A percentile compares a stretch with the other conserved stretches of the same genome.
Evolutionary conservation across 2,888 invertebrate genomes (phyloP).

Genomic region (Mythimna albipuncta): DNA sequence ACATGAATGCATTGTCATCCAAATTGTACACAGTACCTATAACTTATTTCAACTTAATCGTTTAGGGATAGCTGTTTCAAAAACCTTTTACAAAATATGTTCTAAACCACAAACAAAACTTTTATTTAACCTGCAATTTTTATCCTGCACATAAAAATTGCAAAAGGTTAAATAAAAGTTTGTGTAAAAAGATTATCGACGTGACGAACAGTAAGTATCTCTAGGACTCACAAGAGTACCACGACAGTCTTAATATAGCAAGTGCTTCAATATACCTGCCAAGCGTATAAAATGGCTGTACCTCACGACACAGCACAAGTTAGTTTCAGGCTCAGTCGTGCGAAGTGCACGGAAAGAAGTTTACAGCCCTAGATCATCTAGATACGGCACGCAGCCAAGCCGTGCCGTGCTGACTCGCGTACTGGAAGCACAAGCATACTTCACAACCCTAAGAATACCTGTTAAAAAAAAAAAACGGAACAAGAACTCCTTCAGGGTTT

Average conservation of each 20-base stretch:
- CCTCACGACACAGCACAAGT: conserved; percentile 39
- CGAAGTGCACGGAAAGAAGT: conserved; percentile 61
- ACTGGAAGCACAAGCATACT: conserved; percentile 62
- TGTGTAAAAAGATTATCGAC: background rate
- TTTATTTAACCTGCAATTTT: too few relatives aligned
- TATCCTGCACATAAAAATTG: too few relatives aligned
- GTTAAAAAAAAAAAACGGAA: conserved; percentile 13
- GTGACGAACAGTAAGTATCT: background rate
- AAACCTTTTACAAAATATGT: too few relatives aligned
- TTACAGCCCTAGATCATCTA: conserved; percentile 71
- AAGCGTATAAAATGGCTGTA: conserved; percentile 6
- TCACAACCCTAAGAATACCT: conserved; percentile 45
- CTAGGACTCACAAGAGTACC: too few relatives aligned
- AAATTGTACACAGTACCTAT: too few relatives aligned
- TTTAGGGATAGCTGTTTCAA: too few relatives aligned
- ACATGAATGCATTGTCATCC: too few relatives aligned
- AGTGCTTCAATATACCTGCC: background rate
- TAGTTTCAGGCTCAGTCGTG: conserved; percentile 29
- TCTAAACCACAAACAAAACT: too few relatives aligned
- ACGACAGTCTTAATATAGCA: conserved; percentile 1
- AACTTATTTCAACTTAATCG: too few relatives aligned
- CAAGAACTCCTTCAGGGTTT: conserved; percentile 5
- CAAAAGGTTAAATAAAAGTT: too few relatives aligned
- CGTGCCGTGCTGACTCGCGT: conserved; percentile 53
- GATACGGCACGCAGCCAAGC: conserved; percentile 72